Evolutionary conservation across 2,113 vertebrate genomes (phyloP), one percentile per base, ranked within the genome.

Genomic region (Peromyscus polionotus): DNA sequence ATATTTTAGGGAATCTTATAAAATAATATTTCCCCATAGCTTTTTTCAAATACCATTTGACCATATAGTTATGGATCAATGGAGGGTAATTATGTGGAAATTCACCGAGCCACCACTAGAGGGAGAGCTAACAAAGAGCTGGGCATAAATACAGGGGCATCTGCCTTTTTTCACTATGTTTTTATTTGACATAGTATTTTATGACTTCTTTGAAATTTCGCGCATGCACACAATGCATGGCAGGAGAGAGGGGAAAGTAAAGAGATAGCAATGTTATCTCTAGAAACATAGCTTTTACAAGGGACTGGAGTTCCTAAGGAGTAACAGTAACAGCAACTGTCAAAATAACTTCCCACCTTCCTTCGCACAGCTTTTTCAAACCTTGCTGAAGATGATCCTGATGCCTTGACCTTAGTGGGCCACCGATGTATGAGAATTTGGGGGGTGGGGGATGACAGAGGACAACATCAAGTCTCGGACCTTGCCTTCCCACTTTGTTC

Each of bases 41-140:
- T 63, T 39, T 84, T 80, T 76, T 33, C 79, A 63, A 70, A 59
- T 61, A 33, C 13, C 45, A 61, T 91, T 89, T 88, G 14, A 80
- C 7, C n/a, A 36, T 3, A 9, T 19, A 51, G 5, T 7, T 36
- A 12, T 1, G 0, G 6, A 48, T 11, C 42, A 33, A 51, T 1
- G 1, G 68, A 93, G 57, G 73, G 70, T 95, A 95, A 75, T 76
- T 90, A 42, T 5, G 22, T 70, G 45, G 65, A 7, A 83, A 91
- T 68, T 94, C 70, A 3, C 2, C 4, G 4, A 97, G 10, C 45
- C 75, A 73, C 88, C 97, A 95, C 95, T 94, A 97, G 97, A 96
- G 94, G 94, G 95, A 76, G 96, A 0, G 7, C 67, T 94, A 77
- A 63, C 70, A 90, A 90, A 96, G 76, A 81, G n/a, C 14, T 77